Evolutionary conservation across 2,888 invertebrate species (phyloP).

Genomic region (Augochlorella aurata): DNA sequence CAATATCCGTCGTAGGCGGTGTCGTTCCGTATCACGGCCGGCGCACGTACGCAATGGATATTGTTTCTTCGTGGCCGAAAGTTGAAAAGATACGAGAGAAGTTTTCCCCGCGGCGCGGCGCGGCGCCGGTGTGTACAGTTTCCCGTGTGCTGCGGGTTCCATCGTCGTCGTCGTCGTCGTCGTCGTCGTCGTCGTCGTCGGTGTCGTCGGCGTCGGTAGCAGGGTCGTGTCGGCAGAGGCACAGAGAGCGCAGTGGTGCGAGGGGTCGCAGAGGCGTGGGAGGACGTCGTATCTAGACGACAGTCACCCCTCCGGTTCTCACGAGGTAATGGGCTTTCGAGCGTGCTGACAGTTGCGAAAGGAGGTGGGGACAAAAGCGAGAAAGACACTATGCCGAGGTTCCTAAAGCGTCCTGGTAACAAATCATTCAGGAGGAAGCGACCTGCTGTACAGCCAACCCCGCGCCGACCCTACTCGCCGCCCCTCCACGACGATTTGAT

Average conservation of each 20-base stretch:
- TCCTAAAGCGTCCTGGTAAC: slow-evolving; percentile 65
- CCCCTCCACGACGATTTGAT: slow-evolving; percentile 69
- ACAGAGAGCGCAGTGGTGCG: background rate
- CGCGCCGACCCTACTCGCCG: slow-evolving; percentile 21
- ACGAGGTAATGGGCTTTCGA: slow-evolving; percentile 51
- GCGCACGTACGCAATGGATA: slow-evolving; percentile 53
- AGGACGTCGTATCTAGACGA: slow-evolving; percentile 34
- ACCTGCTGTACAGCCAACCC: slow-evolving; percentile 54
- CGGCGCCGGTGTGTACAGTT: background rate
- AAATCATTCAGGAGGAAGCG: slow-evolving; percentile 71
- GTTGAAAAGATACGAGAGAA: slow-evolving; percentile 51
- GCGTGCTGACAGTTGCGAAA: slow-evolving; percentile 38
- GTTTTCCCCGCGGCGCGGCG: slow-evolving; percentile 39
- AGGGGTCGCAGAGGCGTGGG: background rate
- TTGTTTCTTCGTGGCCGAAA: slow-evolving; percentile 52
- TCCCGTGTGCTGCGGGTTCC: no score
- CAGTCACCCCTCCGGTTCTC: slow-evolving; percentile 33
- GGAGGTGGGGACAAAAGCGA: slow-evolving; percentile 44
- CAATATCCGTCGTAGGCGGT: slow-evolving; percentile 46
- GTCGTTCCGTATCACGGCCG: slow-evolving; percentile 41
- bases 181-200: no score
- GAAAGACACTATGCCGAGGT: slow-evolving; percentile 47
- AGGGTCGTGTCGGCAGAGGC: no score
- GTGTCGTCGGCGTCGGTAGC: no score
- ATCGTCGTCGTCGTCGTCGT: no score